A percentile compares a stretch with the other conserved stretches of the same genome.
Conservation (phyloP, 1,140 invertebrate species). For the Solenopsis invicta region DNA sequence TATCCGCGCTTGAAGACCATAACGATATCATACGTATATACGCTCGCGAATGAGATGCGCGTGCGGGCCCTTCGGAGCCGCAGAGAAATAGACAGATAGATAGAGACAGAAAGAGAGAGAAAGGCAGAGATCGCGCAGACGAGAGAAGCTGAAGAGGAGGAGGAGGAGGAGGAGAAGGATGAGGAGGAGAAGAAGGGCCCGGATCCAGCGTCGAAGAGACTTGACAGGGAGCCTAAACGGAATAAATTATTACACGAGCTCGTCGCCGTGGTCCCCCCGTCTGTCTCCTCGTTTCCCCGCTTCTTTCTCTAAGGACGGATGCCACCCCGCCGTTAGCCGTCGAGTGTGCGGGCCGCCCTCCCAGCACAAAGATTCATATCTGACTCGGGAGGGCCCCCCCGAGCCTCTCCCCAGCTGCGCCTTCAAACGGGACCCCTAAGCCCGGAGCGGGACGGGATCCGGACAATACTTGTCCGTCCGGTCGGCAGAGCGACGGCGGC, state of each 20-base stretch:
- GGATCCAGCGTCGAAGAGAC: constrained; percentile 76
- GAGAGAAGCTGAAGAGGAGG: not conserved
- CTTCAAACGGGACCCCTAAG: constrained; percentile 84
- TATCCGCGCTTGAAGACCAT: constrained; percentile 62
- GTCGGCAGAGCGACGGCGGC: constrained; percentile 68
- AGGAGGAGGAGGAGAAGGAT: not conserved
- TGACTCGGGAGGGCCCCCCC: constrained; percentile 76
- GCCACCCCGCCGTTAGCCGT: constrained; percentile 73
- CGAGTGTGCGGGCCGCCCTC: constrained; percentile 74
- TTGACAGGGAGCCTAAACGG: constrained; percentile 81
- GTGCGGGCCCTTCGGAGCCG: not conserved
- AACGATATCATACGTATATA: constrained; percentile 13
- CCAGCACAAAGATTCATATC: constrained; percentile 84
- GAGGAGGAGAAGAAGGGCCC: not conserved
- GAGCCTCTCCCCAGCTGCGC: constrained; percentile 63
- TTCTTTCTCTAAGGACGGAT: constrained; percentile 49
- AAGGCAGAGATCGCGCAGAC: not conserved
- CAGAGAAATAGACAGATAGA: not conserved
- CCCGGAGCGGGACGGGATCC: constrained; percentile 84
- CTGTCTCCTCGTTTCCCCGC: constrained; percentile 12
- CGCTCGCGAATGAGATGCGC: constrained; percentile 10
- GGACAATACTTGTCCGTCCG: constrained; percentile 81
- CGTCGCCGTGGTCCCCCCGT: constrained; percentile 49
- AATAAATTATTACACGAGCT: constrained; percentile 84
- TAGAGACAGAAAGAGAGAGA: not conserved